Percentiles rank a stretch among this genome's conserved stretches.
These are phyloP conservation scores for Lagenorhynchus albirostris DNA, from an alignment of 2,113 vertebrate genomes.

Conservation along the genomic window DNA sequence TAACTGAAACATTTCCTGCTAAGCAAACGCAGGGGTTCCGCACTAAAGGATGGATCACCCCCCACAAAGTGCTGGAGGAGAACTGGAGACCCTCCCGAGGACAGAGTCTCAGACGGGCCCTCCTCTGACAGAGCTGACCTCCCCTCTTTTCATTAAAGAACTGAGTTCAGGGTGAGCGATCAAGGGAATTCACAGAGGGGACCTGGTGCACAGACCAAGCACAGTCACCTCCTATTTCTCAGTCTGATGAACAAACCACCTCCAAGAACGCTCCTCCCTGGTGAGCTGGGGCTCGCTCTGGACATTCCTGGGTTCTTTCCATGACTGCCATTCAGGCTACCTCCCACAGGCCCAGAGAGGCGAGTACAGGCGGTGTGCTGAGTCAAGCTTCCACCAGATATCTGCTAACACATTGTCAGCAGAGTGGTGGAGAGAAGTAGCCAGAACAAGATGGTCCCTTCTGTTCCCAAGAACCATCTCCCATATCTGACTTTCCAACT, in stretches of 20 bases:
- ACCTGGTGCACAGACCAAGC: background rate
- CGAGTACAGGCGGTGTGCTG: accelerated
- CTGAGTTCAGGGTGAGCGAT: background rate
- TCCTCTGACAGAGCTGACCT: accelerated
- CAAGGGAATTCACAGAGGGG: too few species aligned
- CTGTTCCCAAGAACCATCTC: background rate
- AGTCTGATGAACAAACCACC: background rate
- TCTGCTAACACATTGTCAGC: accelerated
- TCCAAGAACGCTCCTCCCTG: background rate
- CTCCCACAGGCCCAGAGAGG: background rate
- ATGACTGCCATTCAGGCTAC: background rate
- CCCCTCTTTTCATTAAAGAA: background rate
- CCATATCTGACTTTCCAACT: background rate
- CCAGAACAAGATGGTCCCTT: background rate
- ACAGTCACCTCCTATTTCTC: background rate
- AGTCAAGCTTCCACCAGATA: background rate
- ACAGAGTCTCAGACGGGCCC: background rate
- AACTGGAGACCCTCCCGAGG: accelerated
- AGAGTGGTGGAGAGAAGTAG: accelerated
- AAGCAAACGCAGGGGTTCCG: background rate
- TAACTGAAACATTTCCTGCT: background rate
- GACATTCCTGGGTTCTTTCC: accelerated
- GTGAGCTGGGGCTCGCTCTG: accelerated
- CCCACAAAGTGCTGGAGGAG: background rate
- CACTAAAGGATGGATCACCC: background rate